Conservation (phyloP, 2,888 invertebrate species). For the Dugesia japonica region DNA sequence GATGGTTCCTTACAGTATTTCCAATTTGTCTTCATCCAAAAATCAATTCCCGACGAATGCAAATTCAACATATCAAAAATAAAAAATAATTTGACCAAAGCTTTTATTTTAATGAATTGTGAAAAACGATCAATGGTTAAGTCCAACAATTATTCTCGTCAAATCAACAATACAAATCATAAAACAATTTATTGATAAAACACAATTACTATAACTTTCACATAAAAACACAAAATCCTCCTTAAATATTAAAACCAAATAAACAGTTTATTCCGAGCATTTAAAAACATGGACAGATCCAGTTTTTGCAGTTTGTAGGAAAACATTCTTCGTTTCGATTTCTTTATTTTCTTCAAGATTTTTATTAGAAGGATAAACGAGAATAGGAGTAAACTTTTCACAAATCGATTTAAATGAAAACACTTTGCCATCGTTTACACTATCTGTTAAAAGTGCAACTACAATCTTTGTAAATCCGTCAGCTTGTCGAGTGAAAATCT, state of each 20-base stretch:
- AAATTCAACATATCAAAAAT: neutral
- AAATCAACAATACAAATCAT: neutral
- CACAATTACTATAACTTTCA: neutral
- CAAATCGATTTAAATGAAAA: neutral
- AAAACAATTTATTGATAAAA: neutral
- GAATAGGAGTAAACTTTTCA: neutral
- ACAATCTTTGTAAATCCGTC: neutral
- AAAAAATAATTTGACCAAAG: too few species aligned
- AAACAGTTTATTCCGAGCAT: neutral
- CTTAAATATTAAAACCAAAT: neutral
- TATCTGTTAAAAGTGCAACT: neutral
- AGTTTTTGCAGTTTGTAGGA: neutral
- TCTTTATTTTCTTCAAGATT: neutral
- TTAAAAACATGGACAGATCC: slow-evolving; percentile 21
- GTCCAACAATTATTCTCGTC: too few species aligned
- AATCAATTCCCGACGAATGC: too few species aligned
- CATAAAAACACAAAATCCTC: neutral
- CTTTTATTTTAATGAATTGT: too few species aligned
- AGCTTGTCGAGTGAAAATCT: neutral
- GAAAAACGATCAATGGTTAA: too few species aligned
- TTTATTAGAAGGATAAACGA: neutral
- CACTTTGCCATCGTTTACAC: neutral
- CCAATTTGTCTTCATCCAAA: too few species aligned
- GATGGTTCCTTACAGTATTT: too few species aligned
- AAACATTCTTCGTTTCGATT: neutral